Base-by-base conservation (phyloP, 2,113 vertebrate genomes). In the Urocynchramus pylzowi region DNA sequence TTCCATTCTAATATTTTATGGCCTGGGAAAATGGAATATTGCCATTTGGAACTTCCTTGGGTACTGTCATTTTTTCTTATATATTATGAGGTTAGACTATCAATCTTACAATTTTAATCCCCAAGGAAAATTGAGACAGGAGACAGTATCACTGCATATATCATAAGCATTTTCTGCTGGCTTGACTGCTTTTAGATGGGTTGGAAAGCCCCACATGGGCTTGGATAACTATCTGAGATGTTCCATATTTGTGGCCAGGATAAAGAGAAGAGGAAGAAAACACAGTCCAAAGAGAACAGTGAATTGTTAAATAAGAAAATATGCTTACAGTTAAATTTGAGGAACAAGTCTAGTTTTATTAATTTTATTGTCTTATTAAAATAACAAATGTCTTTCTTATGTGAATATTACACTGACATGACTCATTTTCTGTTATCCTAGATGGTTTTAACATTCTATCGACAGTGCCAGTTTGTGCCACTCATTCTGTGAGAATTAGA, bases 241-340 rank as follows among this genome's bases (percentile, higher is more conserved):
- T 69, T 93, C 84, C 12, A 7, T 84, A 33, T 33, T 44, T 83
- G 3, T 60, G 26, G 7, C 7, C n/a, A 88, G 15, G 15, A 47
- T 76, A 50, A 73, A 87, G 18, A 42, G 10, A 3, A 78, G 13
- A 64, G 15, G 27, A 92, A 68, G 8, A 10, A 77, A 84, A 57
- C 20, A 35, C 3, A 50, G 12, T 60, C 16, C 14, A 65, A 24
- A 86, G 33, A 65, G 26, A 71, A 7, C 0, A 1, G 3, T 0
- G 15, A 75, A 60, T 68, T 83, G 68, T 76, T 60, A 67, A 70
- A 30, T 76, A 71, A 31, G 14, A 56, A 33, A 70, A 47, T 68
- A 63, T 49, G 7, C 14, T 65, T 91, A 56, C 13, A 65, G 20
- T 24, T 52, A 73, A 76, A 82, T 82, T 60, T 75, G 49, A 86